Percentiles rank a stretch among this genome's conserved stretches.
phyloP scores from a whole-genome alignment of 2,888 invertebrate species.

The Volucella bombylans region DNA sequence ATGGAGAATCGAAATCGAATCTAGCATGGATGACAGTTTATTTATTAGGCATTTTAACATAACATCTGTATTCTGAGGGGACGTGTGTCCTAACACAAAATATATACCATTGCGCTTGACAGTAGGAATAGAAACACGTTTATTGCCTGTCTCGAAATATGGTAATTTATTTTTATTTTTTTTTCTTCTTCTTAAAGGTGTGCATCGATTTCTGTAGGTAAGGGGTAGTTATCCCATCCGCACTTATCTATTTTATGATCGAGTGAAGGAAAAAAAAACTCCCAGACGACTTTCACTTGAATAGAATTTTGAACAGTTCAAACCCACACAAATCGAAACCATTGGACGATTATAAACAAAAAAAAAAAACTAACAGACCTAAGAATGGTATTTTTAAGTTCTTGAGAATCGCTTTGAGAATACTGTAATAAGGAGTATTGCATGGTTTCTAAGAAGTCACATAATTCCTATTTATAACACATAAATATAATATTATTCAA shows the following conservation, averaged over 20 bases:
- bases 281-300: slow-evolving; percentile 13
- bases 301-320: not conserved
- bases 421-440: too few species aligned
- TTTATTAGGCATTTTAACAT: slow-evolving; percentile 19
- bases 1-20: slow-evolving; percentile 24
- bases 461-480: too few species aligned
- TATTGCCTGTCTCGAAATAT: not conserved
- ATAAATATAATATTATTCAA: too few species aligned
- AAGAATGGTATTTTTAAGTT: too few species aligned
- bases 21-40: slow-evolving; percentile 17
- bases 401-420: too few species aligned
- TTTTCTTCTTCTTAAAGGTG: too few species aligned
- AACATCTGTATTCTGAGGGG: slow-evolving; percentile 40
- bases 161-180: not conserved
- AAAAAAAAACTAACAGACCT: too few species aligned
- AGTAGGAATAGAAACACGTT: slow-evolving; percentile 3
- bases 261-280: not conserved
- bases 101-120: slow-evolving; percentile 4
- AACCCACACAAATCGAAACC: too few species aligned
- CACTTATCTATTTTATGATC: too few species aligned
- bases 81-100: slow-evolving; percentile 10
- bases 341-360: too few species aligned
- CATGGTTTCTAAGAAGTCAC: too few species aligned
- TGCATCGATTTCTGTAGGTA: not conserved
- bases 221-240: not conserved